Conservation (phyloP, 2,888 invertebrate genomes). For the Strigamia crassipes region DNA sequence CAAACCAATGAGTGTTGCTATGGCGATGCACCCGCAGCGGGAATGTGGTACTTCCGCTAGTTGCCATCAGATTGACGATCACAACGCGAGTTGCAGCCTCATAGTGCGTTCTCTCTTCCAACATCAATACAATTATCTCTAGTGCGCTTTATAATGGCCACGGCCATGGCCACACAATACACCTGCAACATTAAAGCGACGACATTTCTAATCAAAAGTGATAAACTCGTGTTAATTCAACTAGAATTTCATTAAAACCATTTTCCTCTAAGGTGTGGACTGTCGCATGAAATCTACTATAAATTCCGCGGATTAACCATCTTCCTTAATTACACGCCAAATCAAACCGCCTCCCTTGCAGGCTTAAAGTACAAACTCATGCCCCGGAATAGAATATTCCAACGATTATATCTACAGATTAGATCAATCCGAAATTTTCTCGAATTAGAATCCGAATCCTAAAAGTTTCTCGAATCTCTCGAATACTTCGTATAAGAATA, state of each 20-base stretch:
- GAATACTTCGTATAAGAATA: too few relatives aligned
- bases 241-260: constrained; percentile 13
- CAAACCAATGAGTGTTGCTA: constrained; percentile 9
- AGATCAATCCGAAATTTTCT: too few relatives aligned
- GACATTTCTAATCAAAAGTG: constrained; percentile 30
- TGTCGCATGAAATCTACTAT: constrained; percentile 11
- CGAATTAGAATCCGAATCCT: too few relatives aligned
- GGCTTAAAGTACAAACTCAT: background rate
- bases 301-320: constrained; percentile 8
- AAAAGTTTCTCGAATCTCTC: too few relatives aligned
- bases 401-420: too few relatives aligned
- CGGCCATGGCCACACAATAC: background rate
- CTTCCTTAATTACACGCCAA: background rate
- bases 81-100: background rate
- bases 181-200: constrained; percentile 26
- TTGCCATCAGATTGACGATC: constrained; percentile 30
- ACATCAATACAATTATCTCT: constrained; percentile 13
- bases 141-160: background rate
- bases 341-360: background rate
- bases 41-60: constrained; percentile 30
- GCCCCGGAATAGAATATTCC: too few relatives aligned
- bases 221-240: constrained; percentile 21
- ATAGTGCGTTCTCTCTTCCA: background rate
- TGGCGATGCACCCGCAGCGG: constrained; percentile 11
- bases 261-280: constrained; percentile 2